Evolutionary conservation across 2,113 vertebrate species (phyloP).

Genomic region (Neotragus pygmaeus): DNA sequence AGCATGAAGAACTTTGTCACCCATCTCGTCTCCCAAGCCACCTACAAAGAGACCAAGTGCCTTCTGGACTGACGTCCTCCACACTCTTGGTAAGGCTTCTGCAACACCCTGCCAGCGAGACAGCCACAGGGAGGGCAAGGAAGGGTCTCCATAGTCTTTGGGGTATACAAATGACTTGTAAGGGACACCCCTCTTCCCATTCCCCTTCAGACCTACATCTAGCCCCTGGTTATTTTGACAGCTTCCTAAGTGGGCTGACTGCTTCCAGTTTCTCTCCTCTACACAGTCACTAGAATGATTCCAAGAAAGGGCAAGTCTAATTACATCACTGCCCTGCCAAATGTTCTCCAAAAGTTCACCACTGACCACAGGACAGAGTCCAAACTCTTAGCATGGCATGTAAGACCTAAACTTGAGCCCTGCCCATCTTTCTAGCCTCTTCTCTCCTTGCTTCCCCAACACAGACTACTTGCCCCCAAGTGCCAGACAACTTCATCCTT

Average conservation of each 20-base stretch:
- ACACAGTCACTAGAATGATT: neutral
- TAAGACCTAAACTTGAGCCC: neutral
- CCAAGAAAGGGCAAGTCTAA: neutral
- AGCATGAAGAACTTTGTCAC: conserved; percentile 89
- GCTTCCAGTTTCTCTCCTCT: neutral
- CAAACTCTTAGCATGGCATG: neutral
- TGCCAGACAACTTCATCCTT: neutral
- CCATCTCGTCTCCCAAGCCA: conserved; percentile 90
- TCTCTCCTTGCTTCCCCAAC: neutral
- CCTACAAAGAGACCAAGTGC: conserved; percentile 75
- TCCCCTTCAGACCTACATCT: neutral
- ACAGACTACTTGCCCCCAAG: neutral
- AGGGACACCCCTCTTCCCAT: neutral
- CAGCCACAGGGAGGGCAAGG: neutral
- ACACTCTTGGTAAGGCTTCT: neutral
- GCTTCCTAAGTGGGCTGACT: neutral
- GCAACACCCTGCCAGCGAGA: neutral
- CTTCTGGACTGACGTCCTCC: neutral
- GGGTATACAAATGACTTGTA: neutral
- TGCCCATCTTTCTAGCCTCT: neutral
- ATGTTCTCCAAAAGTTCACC: neutral
- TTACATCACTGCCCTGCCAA: neutral
- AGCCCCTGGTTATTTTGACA: neutral
- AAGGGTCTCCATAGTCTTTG: neutral
- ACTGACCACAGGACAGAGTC: neutral